Conservation (phyloP, 2,888 invertebrate genomes). For the Panorpa germanica region DNA sequence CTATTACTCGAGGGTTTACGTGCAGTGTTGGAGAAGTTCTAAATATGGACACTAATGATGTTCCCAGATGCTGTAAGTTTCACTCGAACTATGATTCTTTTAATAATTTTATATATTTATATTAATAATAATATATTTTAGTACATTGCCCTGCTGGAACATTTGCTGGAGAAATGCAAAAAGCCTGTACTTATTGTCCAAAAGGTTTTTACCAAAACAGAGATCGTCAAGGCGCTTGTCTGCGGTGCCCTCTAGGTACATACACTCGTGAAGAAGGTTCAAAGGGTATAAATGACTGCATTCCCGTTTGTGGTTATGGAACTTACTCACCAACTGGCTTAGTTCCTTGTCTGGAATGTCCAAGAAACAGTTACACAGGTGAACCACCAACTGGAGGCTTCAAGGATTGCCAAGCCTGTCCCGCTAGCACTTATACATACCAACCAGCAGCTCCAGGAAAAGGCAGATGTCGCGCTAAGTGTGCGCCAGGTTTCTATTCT, state of each 20-base stretch:
- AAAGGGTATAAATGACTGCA: constrained; percentile 67
- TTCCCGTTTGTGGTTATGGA: constrained; percentile 90
- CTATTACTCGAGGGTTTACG: constrained; percentile 75
- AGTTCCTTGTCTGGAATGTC: constrained; percentile 86
- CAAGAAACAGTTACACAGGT: constrained; percentile 74
- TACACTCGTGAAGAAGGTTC: constrained; percentile 84
- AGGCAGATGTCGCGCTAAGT: constrained; percentile 72
- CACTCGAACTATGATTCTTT: background rate
- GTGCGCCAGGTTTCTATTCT: constrained; percentile 77
- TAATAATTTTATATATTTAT: background rate
- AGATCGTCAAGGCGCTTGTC: constrained; percentile 76
- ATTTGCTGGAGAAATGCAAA: constrained; percentile 76
- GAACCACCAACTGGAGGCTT: constrained; percentile 81
- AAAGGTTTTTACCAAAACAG: constrained; percentile 87
- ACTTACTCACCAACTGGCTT: constrained; percentile 90
- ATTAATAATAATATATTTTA: constrained; percentile 23
- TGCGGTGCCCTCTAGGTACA: constrained; percentile 80
- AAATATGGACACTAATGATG: constrained; percentile 81
- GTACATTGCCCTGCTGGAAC: constrained; percentile 96
- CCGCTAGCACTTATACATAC: constrained; percentile 74
- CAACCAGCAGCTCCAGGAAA: constrained; percentile 76
- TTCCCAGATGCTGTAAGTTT: constrained; percentile 75
- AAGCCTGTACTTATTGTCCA: constrained; percentile 78
- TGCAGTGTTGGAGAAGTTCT: constrained; percentile 87
- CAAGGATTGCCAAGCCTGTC: constrained; percentile 86